Percentiles rank a stretch among this genome's conserved stretches.
Conservation (phyloP, 2,888 invertebrate species). For the Spodoptera picta region DNA sequence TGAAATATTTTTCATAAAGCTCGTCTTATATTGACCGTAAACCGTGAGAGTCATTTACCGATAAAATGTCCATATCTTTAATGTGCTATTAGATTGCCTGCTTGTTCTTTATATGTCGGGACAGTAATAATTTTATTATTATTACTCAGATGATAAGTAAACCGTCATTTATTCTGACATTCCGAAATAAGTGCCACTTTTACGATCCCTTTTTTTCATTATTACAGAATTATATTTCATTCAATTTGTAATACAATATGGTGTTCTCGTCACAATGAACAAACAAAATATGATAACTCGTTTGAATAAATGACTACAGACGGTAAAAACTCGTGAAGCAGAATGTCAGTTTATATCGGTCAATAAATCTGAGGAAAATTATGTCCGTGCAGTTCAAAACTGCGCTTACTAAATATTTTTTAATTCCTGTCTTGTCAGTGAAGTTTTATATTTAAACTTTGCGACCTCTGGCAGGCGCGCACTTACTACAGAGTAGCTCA, state of each 20-base stretch:
- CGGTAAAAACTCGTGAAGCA: conserved; percentile 30
- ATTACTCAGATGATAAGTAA: conserved; percentile 69
- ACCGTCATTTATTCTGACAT: conserved; percentile 60
- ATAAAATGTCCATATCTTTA: conserved; percentile 76
- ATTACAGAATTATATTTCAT: conserved; percentile 17
- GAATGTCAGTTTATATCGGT: conserved; percentile 34
- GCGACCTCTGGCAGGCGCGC: neutral
- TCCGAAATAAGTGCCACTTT: conserved; percentile 59
- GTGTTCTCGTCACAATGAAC: neutral
- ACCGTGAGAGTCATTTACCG: conserved; percentile 71
- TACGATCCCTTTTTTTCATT: conserved; percentile 48
- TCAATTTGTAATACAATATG: conserved; percentile 3
- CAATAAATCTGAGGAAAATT: conserved; percentile 40
- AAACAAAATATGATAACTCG: conserved; percentile 20
- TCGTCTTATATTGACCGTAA: conserved; percentile 68
- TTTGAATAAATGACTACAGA: conserved; percentile 21
- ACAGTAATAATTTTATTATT: conserved; percentile 74
- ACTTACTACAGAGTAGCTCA: conserved; percentile 17
- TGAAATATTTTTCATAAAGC: conserved; percentile 50
- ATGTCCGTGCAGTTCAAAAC: conserved; percentile 26
- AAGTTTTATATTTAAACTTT: conserved; percentile 14
- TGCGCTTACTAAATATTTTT: conserved; percentile 25
- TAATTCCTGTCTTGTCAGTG: conserved; percentile 1
- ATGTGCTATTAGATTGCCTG: conserved; percentile 74
- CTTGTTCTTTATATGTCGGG: conserved; percentile 71